Conservation (phyloP, 2,888 invertebrate genomes). For the Creontiades dilutus region DNA sequence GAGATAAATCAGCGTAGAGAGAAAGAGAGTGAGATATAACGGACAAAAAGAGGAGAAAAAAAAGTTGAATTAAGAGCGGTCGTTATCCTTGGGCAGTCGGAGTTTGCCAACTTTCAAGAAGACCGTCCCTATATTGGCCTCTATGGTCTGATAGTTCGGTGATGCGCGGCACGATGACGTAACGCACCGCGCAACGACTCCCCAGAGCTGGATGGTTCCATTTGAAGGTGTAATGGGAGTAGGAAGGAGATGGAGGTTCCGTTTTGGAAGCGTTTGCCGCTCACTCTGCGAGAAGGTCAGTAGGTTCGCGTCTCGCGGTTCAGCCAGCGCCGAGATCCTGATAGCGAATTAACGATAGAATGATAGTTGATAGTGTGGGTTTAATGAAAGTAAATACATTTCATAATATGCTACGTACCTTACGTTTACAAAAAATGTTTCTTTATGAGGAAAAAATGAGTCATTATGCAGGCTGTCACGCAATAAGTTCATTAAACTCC, state of each 20-base stretch:
- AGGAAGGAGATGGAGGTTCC: background rate
- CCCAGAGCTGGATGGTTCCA: background rate
- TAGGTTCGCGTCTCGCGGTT: background rate
- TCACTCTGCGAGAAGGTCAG: background rate
- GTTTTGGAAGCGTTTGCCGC: background rate
- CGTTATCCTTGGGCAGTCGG: background rate
- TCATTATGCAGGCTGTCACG: too few relatives aligned
- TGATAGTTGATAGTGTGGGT: too few relatives aligned
- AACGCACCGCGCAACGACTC: background rate
- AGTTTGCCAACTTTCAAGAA: constrained; percentile 4
- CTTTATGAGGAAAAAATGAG: too few relatives aligned
- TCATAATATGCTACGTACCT: too few relatives aligned
- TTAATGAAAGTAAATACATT: too few relatives aligned
- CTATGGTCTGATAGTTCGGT: constrained; percentile 28
- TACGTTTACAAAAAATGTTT: too few relatives aligned
- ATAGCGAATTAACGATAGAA: background rate
- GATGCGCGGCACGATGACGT: constrained; percentile 15
- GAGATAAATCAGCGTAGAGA: background rate
- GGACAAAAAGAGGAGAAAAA: background rate
- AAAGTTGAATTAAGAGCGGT: background rate
- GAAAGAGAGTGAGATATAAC: too few relatives aligned
- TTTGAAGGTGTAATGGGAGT: background rate
- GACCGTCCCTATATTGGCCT: background rate
- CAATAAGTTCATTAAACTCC: too few relatives aligned
- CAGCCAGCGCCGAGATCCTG: background rate